Evolutionary conservation across 2,113 vertebrate species (phyloP).

Genomic region (Nothoprocta perdicaria): DNA sequence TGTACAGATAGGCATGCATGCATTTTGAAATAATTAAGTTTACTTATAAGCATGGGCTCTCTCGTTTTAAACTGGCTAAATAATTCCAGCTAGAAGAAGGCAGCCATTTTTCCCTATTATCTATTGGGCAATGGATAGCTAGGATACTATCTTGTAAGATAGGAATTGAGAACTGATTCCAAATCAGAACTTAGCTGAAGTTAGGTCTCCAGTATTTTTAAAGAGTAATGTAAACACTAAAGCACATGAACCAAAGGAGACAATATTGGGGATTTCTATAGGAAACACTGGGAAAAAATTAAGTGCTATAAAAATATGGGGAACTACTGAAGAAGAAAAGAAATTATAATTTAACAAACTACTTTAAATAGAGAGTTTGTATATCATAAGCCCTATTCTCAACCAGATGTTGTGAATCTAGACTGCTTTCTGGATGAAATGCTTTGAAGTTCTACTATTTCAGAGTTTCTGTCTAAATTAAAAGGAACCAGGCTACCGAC

Average conservation of each 20-base stretch:
- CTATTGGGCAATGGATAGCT: not conserved
- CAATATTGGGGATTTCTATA: accelerated
- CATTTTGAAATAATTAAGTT: not conserved
- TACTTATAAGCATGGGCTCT: not conserved
- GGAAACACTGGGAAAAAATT: not conserved
- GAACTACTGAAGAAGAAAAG: not conserved
- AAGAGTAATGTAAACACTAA: not conserved
- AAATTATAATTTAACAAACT: not conserved
- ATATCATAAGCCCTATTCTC: not conserved
- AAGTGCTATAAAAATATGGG: not conserved
- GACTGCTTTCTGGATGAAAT: not conserved
- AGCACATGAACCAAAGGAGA: accelerated
- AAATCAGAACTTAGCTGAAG: not conserved
- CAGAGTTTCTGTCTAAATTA: not conserved
- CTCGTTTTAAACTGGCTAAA: not conserved
- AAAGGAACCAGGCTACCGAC: not conserved
- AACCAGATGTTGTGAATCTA: not conserved
- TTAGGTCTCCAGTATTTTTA: not conserved
- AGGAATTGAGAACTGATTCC: not conserved
- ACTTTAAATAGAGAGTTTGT: not conserved
- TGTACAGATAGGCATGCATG: not conserved
- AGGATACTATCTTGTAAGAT: not conserved
- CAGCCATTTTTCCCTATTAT: not conserved
- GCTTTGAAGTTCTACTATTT: not conserved
- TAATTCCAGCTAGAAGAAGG: not conserved